Conservation (phyloP, 2,888 invertebrate species). For the Torymus texanus region DNA sequence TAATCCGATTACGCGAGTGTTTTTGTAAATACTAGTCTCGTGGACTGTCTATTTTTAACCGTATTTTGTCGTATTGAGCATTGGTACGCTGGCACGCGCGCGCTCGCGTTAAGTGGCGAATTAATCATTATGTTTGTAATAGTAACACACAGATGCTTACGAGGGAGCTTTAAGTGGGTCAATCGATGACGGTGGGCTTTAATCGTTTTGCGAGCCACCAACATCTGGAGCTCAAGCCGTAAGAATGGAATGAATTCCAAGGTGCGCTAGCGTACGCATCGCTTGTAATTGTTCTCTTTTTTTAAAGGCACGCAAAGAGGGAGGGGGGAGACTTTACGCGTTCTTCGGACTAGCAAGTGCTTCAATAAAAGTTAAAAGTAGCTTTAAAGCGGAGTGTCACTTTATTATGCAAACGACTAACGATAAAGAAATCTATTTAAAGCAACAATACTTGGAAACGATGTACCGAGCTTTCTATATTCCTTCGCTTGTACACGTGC, state of each 20-base stretch:
- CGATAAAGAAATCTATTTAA: conserved; percentile 12
- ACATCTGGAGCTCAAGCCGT: conserved; percentile 52
- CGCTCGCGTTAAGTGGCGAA: conserved; percentile 33
- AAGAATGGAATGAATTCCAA: conserved; percentile 51
- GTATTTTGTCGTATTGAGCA: not conserved
- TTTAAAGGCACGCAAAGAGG: conserved; percentile 6
- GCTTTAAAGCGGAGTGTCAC: not conserved
- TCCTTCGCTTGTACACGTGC: too few relatives aligned
- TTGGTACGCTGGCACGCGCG: too few relatives aligned
- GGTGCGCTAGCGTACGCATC: conserved; percentile 15
- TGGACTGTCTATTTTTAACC: conserved; percentile 15
- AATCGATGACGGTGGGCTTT: conserved; percentile 52
- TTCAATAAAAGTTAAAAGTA: conserved; percentile 42
- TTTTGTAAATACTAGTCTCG: not conserved
- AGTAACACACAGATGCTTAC: conserved; percentile 24
- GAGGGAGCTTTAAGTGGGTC: conserved; percentile 58
- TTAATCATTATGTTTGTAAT: conserved; percentile 44
- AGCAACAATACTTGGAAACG: not conserved
- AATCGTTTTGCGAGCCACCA: conserved; percentile 48
- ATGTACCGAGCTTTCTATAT: too few relatives aligned
- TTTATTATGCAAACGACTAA: not conserved
- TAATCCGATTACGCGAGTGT: too few relatives aligned
- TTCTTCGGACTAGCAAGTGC: not conserved
- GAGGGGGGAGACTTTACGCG: not conserved
- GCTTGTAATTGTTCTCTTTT: conserved; percentile 44